These are phyloP conservation scores for Scortum barcoo DNA, from an alignment of 2,113 vertebrate species.

Conservation along the genomic window DNA sequence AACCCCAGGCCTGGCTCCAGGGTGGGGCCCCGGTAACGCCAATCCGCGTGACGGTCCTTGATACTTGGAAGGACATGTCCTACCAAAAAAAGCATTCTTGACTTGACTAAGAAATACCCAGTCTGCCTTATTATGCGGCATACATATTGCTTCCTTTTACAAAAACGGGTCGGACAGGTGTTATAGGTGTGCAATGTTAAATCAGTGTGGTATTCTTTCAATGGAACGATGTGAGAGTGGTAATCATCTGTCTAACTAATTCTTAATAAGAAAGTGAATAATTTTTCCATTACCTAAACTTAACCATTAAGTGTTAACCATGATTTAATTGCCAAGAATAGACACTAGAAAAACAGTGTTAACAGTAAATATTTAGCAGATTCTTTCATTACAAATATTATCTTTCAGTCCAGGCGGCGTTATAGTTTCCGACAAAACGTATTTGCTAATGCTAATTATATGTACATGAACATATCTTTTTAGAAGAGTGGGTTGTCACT, in stretches of 20 bases:
- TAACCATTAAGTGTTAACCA: not conserved
- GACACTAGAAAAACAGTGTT: not conserved
- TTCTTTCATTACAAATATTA: not conserved
- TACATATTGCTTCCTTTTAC: not conserved
- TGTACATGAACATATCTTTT: not conserved
- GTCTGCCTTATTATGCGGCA: not conserved
- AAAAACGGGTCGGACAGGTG: not conserved
- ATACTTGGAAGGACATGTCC: no score
- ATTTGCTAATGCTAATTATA: conserved; percentile 25
- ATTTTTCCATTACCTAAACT: not conserved
- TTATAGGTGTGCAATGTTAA: not conserved
- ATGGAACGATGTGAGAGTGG: not conserved
- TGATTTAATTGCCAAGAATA: not conserved
- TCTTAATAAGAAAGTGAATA: not conserved
- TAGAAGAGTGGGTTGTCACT: conserved; percentile 1
- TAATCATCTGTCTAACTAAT: not conserved
- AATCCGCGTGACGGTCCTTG: no score
- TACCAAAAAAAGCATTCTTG: no score
- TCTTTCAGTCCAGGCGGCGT: not conserved
- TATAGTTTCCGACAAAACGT: not conserved
- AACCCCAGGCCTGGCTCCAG: no score
- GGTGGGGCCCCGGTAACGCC: no score
- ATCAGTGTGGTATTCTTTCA: not conserved
- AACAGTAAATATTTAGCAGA: not conserved
- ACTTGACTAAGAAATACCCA: no score